A percentile compares a stretch with the other conserved stretches of the same genome.
phyloP scores from a whole-genome alignment of 2,113 vertebrate genomes.

The Motacilla tschutschensis region DNA sequence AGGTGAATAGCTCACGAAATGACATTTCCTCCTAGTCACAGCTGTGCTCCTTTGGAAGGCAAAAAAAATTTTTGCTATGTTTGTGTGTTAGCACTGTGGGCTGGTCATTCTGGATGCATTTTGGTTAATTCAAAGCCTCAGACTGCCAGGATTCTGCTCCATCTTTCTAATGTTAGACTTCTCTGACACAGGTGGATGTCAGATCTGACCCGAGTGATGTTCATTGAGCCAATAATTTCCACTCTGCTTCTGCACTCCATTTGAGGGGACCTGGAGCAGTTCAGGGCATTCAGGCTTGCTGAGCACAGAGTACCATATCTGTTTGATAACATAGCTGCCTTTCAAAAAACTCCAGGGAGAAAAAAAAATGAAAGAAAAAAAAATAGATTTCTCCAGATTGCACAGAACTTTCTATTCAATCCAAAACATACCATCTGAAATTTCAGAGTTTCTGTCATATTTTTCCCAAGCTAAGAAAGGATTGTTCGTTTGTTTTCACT shows the following conservation, averaged over 20 bases:
- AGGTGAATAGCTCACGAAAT: background rate
- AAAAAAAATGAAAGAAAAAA: background rate
- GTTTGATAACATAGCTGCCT: constrained; percentile 23
- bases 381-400: background rate
- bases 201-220: constrained; percentile 26
- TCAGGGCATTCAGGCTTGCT: constrained; percentile 20
- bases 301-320: background rate
- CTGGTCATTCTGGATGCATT: background rate
- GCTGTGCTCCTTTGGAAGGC: background rate
- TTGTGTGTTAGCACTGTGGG: background rate
- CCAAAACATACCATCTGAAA: background rate
- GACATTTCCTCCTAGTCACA: background rate
- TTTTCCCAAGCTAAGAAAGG: background rate
- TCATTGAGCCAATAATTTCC: constrained; percentile 34
- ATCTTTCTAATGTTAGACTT: background rate
- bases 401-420: background rate
- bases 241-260: background rate
- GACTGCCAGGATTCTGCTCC: background rate
- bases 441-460: background rate
- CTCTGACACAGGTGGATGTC: constrained; percentile 11
- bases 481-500: background rate
- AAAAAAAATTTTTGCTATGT: background rate
- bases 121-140: constrained; percentile 25
- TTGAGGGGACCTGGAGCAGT: background rate
- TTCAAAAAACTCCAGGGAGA: background rate